Evolutionary conservation across 2,113 vertebrate species (phyloP), one percentile per base, ranked within the genome.

Genomic region (Guaruba guarouba): DNA sequence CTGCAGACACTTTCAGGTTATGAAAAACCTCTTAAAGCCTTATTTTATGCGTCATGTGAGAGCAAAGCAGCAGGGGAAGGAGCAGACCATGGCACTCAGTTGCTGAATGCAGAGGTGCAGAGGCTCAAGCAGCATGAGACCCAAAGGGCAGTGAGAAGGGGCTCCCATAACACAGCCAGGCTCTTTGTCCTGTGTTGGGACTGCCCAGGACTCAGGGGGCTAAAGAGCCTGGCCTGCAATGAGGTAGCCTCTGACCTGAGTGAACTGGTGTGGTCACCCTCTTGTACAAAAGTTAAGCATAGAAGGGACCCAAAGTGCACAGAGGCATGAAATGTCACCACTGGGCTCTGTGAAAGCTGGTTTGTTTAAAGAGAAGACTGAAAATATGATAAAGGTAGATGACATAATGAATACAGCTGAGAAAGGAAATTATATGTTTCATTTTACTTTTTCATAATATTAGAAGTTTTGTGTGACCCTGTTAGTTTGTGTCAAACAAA

Each of bases 161-260:
- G 4, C 11, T 75, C 33, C 46, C 1, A 1, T 11, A 25, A 43
- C 0, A 0, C 51, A 67, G 39, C 13, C 67, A n/a, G 55, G 18
- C 23, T 66, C 63, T 62, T 74, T 17, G 4, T 3, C n/a, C 28
- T 31, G 19, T 48, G 54, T 28, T 71, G 22, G 28, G 11, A 11
- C 39, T 86, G 62, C 51, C 49, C 51, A 24, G 63, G 28, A 17
- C 17, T 12, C 10, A 1, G 16, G 18, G 19, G 11, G 28, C 2
- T 57, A 41, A 63, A 66, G 39, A 91, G 62, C 33, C 69, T 88
- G 62, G n/a, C 24, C 43, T 33, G 17, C n/a, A 43, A 67, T 25
- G 64, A 90, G 52, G 22, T 39, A 48, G 17, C 29, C 25, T 44
- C 35, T n/a, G 52, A 55, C 35, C 31, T 2, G 1, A 15, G 24